phyloP scores from a whole-genome alignment of 1,140 invertebrate species.

The Potamilus streckersoni region DNA sequence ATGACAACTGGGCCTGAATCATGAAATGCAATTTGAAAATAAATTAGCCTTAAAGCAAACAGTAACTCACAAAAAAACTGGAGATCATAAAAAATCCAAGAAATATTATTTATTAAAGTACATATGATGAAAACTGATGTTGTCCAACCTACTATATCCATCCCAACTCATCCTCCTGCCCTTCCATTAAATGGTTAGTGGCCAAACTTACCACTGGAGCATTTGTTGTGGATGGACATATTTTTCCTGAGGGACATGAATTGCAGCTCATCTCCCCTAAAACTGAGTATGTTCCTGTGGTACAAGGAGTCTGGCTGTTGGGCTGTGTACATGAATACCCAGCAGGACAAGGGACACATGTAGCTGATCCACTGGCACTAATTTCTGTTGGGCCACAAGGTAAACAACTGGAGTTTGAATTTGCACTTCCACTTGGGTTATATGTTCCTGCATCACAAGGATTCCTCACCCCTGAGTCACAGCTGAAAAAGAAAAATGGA shows the following conservation, averaged over 20 bases:
- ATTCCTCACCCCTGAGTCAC: too few species aligned
- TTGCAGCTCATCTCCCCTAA: conserved; percentile 21
- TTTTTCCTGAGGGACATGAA: conserved; percentile 39
- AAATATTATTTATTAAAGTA: too few species aligned
- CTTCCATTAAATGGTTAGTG: too few species aligned
- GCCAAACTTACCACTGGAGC: neutral
- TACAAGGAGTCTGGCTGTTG: conserved; percentile 12
- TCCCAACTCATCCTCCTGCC: too few species aligned
- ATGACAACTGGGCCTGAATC: too few species aligned
- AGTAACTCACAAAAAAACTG: too few species aligned
- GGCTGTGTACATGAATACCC: conserved; percentile 36
- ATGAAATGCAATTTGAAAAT: too few species aligned
- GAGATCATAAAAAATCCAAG: too few species aligned
- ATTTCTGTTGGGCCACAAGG: conserved; percentile 31
- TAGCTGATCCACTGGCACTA: conserved; percentile 28
- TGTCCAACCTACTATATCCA: too few species aligned
- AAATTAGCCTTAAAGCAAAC: too few species aligned
- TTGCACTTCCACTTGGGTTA: conserved; percentile 26
- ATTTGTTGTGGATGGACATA: conserved; percentile 31
- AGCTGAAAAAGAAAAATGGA: too few species aligned
- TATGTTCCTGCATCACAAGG: conserved; percentile 41
- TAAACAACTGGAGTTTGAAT: conserved; percentile 18
- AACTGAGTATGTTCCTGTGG: conserved; percentile 16
- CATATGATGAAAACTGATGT: too few species aligned
- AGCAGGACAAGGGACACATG: conserved; percentile 44